Evolutionary conservation across 2,113 vertebrate genomes (phyloP).

Genomic region (Anoura caudifer): DNA sequence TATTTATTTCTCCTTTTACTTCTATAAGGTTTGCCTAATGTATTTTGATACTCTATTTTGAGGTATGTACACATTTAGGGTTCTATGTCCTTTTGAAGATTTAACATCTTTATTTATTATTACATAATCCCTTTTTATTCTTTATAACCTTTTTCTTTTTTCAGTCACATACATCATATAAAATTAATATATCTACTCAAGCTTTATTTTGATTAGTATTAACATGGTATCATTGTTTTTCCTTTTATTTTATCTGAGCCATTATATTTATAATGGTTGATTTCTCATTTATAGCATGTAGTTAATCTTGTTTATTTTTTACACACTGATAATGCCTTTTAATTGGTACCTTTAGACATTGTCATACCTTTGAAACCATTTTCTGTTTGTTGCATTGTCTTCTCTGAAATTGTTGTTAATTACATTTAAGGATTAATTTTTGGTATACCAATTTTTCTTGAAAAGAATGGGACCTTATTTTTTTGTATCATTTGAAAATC

Average conservation of each 20-base stretch:
- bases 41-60: neutral
- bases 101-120: neutral
- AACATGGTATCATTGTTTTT: neutral
- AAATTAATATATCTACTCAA: neutral
- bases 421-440: neutral
- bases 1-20: neutral
- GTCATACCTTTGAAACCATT: neutral
- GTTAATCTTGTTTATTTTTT: neutral
- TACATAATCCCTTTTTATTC: neutral
- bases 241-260: neutral
- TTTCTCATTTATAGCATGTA: neutral
- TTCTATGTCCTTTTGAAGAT: neutral
- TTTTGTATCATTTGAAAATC: neutral
- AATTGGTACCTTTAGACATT: neutral
- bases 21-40: neutral
- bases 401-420: neutral
- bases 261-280: neutral
- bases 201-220: neutral
- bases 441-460: neutral
- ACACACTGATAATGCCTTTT: neutral
- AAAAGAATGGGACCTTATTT: neutral
- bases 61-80: neutral
- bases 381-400: neutral
- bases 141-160: neutral
- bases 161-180: neutral